A percentile compares a stretch with the other conserved stretches of the same genome.
Evolutionary conservation across 2,797 vertebrate genomes (phyloP).

Genomic region (Eulemur mongoz): DNA sequence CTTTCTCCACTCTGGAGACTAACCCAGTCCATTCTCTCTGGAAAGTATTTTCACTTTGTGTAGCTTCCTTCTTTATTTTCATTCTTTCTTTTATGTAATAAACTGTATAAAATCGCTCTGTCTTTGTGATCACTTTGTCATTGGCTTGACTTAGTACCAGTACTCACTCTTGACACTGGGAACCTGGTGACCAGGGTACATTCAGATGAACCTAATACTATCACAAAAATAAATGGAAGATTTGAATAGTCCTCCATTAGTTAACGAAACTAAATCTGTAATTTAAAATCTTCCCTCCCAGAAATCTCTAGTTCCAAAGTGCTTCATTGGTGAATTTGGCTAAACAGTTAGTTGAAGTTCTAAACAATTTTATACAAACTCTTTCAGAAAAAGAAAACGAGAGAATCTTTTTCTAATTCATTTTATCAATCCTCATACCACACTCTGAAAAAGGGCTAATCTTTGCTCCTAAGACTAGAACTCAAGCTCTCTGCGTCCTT

Average conservation of each 20-base stretch:
- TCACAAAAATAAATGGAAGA: constrained; percentile 1
- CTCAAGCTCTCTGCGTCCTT: background rate
- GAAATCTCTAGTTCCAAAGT: background rate
- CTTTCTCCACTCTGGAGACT: too few relatives aligned
- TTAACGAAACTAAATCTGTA: constrained; percentile 18
- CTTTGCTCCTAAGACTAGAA: background rate
- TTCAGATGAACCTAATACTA: too few relatives aligned
- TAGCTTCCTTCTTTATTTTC: too few relatives aligned
- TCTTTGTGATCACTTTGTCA: too few relatives aligned
- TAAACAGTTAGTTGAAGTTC: background rate
- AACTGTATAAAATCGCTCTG: too few relatives aligned
- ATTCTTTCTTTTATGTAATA: too few relatives aligned
- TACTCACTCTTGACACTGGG: too few relatives aligned
- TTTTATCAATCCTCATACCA: background rate
- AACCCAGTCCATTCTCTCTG: too few relatives aligned
- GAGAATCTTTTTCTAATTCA: background rate
- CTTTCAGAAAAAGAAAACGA: background rate
- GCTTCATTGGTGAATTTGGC: background rate
- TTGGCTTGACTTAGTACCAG: too few relatives aligned
- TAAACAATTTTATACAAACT: background rate
- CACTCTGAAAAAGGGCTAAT: background rate
- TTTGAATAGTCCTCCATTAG: background rate
- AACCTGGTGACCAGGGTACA: too few relatives aligned
- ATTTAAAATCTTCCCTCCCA: background rate
- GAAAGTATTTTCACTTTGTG: too few relatives aligned